These are phyloP conservation scores for Petrosia ficiformis DNA, from an alignment of 37 sponge, comb jelly and placozoan genomes.

Conservation along the genomic window DNA sequence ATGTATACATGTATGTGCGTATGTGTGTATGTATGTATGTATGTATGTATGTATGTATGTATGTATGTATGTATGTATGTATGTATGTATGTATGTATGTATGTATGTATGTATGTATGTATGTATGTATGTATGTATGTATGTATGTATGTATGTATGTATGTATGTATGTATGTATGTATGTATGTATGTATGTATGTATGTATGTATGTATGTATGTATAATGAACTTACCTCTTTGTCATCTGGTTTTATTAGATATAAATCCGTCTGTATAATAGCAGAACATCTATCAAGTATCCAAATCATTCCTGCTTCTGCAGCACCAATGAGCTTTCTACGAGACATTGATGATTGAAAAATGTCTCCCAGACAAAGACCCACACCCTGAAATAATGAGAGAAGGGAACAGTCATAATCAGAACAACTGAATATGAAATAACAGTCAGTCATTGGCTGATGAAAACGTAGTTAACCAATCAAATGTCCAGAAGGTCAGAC, in stretches of 20 bases:
- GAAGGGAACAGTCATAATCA: background rate
- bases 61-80: too few species aligned
- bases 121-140: too few species aligned
- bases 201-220: too few species aligned
- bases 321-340: slow-evolving; percentile 41
- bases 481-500: background rate
- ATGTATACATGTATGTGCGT: too few species aligned
- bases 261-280: slow-evolving; percentile 20
- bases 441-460: slow-evolving; percentile 1
- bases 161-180: too few species aligned
- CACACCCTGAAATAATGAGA: slow-evolving; percentile 69
- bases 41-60: too few species aligned
- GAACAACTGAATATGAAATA: background rate
- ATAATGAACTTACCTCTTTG: background rate
- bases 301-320: slow-evolving; percentile 52
- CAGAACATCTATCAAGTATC: slow-evolving; percentile 51
- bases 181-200: too few species aligned
- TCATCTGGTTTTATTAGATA: slow-evolving; percentile 62
- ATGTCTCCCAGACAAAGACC: slow-evolving; percentile 56
- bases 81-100: too few species aligned
- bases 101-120: too few species aligned
- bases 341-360: slow-evolving; percentile 28
- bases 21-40: too few species aligned
- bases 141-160: too few species aligned
- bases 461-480: too few species aligned